These are phyloP conservation scores for Villa cingulata DNA, from an alignment of 2,888 invertebrate species.

Conservation along the genomic window DNA sequence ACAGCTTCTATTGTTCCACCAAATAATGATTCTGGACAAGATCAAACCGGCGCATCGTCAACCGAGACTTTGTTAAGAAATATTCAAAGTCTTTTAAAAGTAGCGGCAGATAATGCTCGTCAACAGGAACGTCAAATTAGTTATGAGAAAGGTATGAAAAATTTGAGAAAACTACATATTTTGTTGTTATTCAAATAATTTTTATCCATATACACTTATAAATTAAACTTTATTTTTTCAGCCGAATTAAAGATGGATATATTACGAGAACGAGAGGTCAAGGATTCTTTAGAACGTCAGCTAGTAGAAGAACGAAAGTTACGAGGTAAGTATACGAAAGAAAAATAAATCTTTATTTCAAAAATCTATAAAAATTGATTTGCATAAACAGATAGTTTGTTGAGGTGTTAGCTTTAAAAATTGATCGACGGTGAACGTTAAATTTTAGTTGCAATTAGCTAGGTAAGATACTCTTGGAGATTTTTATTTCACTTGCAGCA, in stretches of 20 bases:
- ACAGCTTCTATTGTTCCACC: slow-evolving; percentile 24
- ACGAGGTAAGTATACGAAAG: slow-evolving; percentile 74
- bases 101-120: slow-evolving; percentile 93
- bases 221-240: slow-evolving; percentile 36
- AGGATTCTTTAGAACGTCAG: slow-evolving; percentile 88
- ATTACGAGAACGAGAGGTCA: slow-evolving; percentile 79
- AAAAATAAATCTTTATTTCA: too few species aligned
- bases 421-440: not conserved
- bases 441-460: not conserved
- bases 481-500: too few species aligned
- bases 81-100: slow-evolving; percentile 90
- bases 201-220: not conserved
- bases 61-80: slow-evolving; percentile 89
- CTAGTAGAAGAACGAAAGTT: slow-evolving; percentile 87
- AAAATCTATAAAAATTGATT: too few species aligned
- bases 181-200: not conserved
- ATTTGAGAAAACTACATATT: slow-evolving; percentile 16
- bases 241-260: slow-evolving; percentile 95
- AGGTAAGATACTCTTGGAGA: too few species aligned
- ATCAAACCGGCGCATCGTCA: slow-evolving; percentile 55
- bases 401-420: not conserved
- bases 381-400: too few species aligned
- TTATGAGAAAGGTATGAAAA: slow-evolving; percentile 79
- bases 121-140: slow-evolving; percentile 92
- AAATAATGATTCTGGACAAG: slow-evolving; percentile 41